Conservation (phyloP, 2,113 vertebrate species). For the Xenus cinereus region DNA sequence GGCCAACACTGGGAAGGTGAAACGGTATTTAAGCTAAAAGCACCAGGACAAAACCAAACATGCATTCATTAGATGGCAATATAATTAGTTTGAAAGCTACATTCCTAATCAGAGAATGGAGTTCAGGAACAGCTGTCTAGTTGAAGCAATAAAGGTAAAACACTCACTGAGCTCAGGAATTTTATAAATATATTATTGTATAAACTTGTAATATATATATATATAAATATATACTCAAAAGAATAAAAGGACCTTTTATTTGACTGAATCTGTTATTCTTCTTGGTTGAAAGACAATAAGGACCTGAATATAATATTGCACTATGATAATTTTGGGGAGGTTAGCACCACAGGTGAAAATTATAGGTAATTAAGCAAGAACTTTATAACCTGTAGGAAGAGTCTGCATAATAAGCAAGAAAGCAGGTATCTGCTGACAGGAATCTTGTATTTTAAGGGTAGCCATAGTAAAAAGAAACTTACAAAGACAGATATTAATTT, state of each 20-base stretch:
- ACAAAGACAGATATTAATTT: slow-evolving; percentile 73
- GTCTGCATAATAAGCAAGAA: slow-evolving; percentile 9
- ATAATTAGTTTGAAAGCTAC: background rate
- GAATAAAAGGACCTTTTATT: background rate
- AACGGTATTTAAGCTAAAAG: background rate
- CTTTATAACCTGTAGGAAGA: background rate
- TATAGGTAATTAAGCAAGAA: background rate
- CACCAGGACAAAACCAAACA: background rate
- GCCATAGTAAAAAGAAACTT: slow-evolving; percentile 70
- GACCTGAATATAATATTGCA: background rate
- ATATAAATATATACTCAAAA: background rate
- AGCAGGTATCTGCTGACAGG: slow-evolving; percentile 28
- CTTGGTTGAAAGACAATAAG: background rate
- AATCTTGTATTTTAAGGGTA: slow-evolving; percentile 44
- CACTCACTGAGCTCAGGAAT: background rate
- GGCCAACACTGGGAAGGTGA: background rate
- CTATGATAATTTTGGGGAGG: background rate
- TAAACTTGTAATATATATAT: background rate
- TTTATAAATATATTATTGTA: background rate
- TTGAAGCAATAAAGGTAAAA: background rate
- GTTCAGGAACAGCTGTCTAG: background rate
- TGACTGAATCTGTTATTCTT: background rate
- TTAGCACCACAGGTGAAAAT: background rate
- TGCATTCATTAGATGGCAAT: background rate
- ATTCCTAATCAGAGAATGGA: background rate